Evolutionary conservation across 2,888 invertebrate genomes (phyloP).

Genomic region (Andrena chrysosceles): DNA sequence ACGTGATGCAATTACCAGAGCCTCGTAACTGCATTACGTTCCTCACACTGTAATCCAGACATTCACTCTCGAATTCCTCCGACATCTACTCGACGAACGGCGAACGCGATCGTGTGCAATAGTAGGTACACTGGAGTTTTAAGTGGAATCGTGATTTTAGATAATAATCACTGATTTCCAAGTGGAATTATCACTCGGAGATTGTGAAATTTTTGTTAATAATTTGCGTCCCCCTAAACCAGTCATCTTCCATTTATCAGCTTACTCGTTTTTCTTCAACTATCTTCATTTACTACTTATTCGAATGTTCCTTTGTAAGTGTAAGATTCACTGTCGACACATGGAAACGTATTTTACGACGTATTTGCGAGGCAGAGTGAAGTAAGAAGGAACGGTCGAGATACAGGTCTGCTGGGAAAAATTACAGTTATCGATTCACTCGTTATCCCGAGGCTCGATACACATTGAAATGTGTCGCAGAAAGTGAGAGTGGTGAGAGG

Average conservation of each 20-base stretch:
- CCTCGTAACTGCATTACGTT: slow-evolving; percentile 51
- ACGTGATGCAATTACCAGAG: slow-evolving; percentile 54
- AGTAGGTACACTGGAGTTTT: neutral
- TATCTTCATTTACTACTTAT: neutral
- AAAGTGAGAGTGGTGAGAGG: slow-evolving; percentile 75
- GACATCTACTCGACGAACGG: slow-evolving; percentile 14
- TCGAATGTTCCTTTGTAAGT: neutral
- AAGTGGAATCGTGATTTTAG: neutral
- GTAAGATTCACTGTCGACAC: neutral
- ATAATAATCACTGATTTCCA: neutral
- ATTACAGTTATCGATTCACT: slow-evolving; percentile 33
- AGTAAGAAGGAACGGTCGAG: neutral
- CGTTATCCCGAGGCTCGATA: slow-evolving; percentile 54
- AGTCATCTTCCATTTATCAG: neutral
- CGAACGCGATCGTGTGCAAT: slow-evolving; percentile 5
- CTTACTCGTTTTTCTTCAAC: neutral
- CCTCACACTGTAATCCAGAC: slow-evolving; percentile 34
- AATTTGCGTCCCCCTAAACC: too few species aligned
- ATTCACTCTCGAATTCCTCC: slow-evolving; percentile 51
- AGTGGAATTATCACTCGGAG: neutral
- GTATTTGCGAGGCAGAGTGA: neutral
- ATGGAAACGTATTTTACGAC: neutral
- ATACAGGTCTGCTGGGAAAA: neutral
- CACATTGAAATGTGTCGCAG: slow-evolving; percentile 70
- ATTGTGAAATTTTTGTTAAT: too few species aligned